Evolutionary conservation across 2,797 vertebrate species (phyloP), one percentile per base, ranked within the genome.

Genomic region (Sternarchorhynchus goeldii): DNA sequence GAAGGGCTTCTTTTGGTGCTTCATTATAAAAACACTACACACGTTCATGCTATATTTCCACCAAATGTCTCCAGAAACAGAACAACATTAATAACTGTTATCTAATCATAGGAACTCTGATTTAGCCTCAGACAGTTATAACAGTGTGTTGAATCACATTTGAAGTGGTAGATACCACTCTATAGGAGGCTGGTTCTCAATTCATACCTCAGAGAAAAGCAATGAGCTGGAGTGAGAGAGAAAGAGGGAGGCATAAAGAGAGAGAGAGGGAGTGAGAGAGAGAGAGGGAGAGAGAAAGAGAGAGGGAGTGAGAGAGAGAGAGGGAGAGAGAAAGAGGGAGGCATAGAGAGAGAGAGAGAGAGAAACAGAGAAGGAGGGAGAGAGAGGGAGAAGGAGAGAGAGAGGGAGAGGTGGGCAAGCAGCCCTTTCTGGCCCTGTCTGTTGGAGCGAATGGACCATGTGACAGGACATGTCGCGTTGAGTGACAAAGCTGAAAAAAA

Each of bases 401-500:
- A 55, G 10, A 32, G 63, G 65, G 6, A 66, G 41, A 76, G 73
- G 41, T 66, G 62, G 71, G 50, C 34, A 72, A 39, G 67, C 63
- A 63, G 68, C 58, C 53, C 55, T 70, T 75, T 81, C 76, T 65
- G 66, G 76, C 70, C 70, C 59, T 63, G 81, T 60, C 81, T 81
- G 81, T 80, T 73, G 34, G 58, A 82, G 78, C 45, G 83, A 83
- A 81, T 85, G 77, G 73, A 86, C 79, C 82, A 78, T 83, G 78
- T 81, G 84, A 85, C 82, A 83, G 77, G 74, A 82, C 85, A 83
- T 79, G 85, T 83, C 77, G 29, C n/a, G 73, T 68, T 84, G 84
- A 87, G 81, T 82, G 84, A 84, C 82, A 82, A 85, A 81, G 80
- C 81, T 75, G 66, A 63, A 79, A 81, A 83, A 79, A 57, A 73